Evolutionary conservation across 2,888 invertebrate genomes (phyloP), one percentile per base, ranked within the genome.

Genomic region (Callyntrura guangdongensis): DNA sequence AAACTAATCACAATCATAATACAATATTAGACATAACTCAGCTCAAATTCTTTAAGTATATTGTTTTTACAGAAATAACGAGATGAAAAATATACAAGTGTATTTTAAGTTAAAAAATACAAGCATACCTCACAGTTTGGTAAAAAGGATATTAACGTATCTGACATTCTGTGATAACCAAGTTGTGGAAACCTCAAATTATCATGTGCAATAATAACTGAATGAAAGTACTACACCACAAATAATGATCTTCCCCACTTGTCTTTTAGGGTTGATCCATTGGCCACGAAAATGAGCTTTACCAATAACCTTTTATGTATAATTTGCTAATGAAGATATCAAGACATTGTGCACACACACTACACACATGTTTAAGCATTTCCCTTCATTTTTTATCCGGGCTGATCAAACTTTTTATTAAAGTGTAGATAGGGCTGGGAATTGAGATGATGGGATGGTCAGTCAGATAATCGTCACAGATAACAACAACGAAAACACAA

Each of bases 181-280:
- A 67, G 67, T 67, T 67, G 36, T 27, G 67, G 67, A 67, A 67
- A 67, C 67, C 67, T 67, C 67, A 67, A 67, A 67, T 67, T 67
- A 27, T 27, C 25, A 8, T 45, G 69, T 69, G 69, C 69, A 69
- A 69, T 69, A 69, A 69, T 69, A 69, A 69, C 36, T 69, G n/a
- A 69, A 69, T 69, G 69, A 69, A 69, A 69, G 69, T 69, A 56
- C 56, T n/a, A n/a, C 56, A 14, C 14, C 59, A 64, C 61, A 45
- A 17, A 36, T n/a, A 3, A 27, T 27, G 61, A 64, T 36, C 36
- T 67, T 36, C n/a, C 36, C 36, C 3, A 14, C 69, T 36, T 69
- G 69, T 69, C 69, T n/a, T 69, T 36, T 45, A 20, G 45, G 36
- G 27, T 67, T 67, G 67, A 67, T 67, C 36, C 27, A 69, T 69